phyloP scores from a whole-genome alignment of 2,888 invertebrate species.

The Heliconius hortense region DNA sequence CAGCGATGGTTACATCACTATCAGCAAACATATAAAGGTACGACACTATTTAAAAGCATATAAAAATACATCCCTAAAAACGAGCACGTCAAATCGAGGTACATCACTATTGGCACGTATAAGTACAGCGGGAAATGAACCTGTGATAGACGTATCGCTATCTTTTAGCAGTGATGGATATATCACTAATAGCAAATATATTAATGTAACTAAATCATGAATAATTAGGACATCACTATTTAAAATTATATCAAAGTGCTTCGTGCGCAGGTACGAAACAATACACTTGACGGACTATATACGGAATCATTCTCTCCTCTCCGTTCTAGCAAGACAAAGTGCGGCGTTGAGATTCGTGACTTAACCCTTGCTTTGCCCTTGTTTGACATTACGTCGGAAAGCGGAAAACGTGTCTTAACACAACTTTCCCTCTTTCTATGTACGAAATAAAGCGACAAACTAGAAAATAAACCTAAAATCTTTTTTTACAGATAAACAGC shows the following conservation, averaged over 20 bases:
- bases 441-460: background rate
- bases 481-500: constrained; percentile 57
- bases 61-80: background rate
- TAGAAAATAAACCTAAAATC: constrained; percentile 44
- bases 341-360: too few species aligned
- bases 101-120: background rate
- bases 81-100: background rate
- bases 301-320: too few species aligned
- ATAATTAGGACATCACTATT: background rate
- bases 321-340: too few species aligned
- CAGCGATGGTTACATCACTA: constrained; percentile 82
- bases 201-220: too few species aligned
- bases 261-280: too few species aligned
- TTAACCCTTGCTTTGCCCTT: too few species aligned
- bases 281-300: too few species aligned
- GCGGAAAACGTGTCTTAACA: background rate
- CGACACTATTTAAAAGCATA: background rate
- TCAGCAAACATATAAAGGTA: constrained; percentile 76
- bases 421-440: background rate
- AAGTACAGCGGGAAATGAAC: background rate
- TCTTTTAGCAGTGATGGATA: constrained; percentile 82
- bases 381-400: too few species aligned
- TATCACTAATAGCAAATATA: constrained; percentile 75
- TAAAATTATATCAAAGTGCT: background rate
- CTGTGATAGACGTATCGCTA: background rate